Percentiles rank a stretch among this genome's conserved stretches.
Evolutionary conservation across 2,797 vertebrate genomes (phyloP).

Genomic region (Sphenodon punctatus): DNA sequence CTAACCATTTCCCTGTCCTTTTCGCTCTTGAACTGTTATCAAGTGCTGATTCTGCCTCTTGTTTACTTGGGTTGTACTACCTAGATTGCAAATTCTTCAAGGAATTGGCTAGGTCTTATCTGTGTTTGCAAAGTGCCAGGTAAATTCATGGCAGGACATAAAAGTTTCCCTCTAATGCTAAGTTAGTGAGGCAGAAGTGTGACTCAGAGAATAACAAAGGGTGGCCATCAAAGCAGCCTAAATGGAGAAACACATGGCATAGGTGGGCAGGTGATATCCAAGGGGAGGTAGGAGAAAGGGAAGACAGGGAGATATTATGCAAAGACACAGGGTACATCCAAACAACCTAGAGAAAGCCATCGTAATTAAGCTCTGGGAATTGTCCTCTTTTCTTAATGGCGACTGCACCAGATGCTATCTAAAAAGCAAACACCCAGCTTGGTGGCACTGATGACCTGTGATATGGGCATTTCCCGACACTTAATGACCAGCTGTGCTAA

Average conservation of each 20-base stretch:
- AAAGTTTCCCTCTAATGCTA: not conserved
- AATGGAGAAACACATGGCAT: not conserved
- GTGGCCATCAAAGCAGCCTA: conserved; percentile 24
- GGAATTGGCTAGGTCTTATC: conserved; percentile 38
- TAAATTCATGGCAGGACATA: conserved; percentile 54
- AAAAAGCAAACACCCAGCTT: not conserved
- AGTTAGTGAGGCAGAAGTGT: conserved; percentile 14
- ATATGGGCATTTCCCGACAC: not conserved
- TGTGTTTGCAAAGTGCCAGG: conserved; percentile 55
- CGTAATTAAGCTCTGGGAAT: not conserved
- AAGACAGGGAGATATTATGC: not conserved
- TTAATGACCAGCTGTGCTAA: not conserved
- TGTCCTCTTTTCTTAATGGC: not conserved
- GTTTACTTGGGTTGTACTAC: conserved; percentile 27
- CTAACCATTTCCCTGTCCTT: conserved; percentile 8
- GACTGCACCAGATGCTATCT: no score
- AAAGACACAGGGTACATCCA: not conserved
- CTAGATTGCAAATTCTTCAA: not conserved
- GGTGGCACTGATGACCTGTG: not conserved
- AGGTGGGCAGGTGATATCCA: not conserved
- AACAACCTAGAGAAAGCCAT: not conserved
- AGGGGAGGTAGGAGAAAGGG: not conserved
- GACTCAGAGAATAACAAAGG: conserved; percentile 37
- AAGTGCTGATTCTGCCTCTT: conserved; percentile 25
- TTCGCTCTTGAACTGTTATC: conserved; percentile 10